A percentile compares a stretch with the other conserved stretches of the same genome.
Evolutionary conservation across 1,140 invertebrate species (phyloP).

Genomic region (Psix sp.): DNA sequence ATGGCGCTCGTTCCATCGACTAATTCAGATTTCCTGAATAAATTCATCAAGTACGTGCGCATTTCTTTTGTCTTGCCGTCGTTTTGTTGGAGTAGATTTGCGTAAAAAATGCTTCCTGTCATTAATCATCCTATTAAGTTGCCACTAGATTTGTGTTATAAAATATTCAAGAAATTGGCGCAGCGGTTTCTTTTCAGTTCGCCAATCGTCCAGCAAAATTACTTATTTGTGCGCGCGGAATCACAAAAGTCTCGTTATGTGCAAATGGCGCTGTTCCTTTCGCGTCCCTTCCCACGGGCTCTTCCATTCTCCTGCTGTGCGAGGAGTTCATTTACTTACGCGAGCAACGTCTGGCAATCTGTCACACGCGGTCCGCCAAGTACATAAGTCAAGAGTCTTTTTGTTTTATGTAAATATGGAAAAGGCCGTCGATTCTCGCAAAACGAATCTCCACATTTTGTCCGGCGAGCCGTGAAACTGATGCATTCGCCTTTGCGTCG

Average conservation of each 20-base stretch:
- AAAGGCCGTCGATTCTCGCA: slow-evolving; percentile 73
- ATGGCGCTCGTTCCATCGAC: slow-evolving; percentile 15
- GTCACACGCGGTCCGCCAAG: slow-evolving; percentile 66
- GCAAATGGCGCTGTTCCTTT: slow-evolving; percentile 7
- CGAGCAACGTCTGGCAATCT: slow-evolving; percentile 69
- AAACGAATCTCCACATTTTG: slow-evolving; percentile 73
- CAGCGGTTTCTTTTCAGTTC: too few relatives aligned
- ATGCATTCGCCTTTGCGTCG: slow-evolving; percentile 75
- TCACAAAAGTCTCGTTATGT: slow-evolving; percentile 23
- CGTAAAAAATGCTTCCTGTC: too few relatives aligned
- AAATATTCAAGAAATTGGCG: too few relatives aligned
- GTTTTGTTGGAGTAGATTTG: too few relatives aligned
- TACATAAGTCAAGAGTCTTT: slow-evolving; percentile 64
- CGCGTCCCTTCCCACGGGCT: slow-evolving; percentile 37
- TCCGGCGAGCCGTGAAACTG: slow-evolving; percentile 75
- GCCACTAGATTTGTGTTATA: too few relatives aligned
- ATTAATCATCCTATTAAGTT: too few relatives aligned
- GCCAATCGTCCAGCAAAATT: slow-evolving; percentile 4
- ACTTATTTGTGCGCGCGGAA: not conserved
- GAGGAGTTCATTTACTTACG: slow-evolving; percentile 24
- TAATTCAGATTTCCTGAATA: slow-evolving; percentile 19
- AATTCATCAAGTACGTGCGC: slow-evolving; percentile 10
- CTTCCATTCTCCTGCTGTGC: slow-evolving; percentile 23
- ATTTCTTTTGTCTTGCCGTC: not conserved
- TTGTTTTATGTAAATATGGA: slow-evolving; percentile 75